Conservation (phyloP, 2,113 vertebrate genomes). For the Suncus etruscus region DNA sequence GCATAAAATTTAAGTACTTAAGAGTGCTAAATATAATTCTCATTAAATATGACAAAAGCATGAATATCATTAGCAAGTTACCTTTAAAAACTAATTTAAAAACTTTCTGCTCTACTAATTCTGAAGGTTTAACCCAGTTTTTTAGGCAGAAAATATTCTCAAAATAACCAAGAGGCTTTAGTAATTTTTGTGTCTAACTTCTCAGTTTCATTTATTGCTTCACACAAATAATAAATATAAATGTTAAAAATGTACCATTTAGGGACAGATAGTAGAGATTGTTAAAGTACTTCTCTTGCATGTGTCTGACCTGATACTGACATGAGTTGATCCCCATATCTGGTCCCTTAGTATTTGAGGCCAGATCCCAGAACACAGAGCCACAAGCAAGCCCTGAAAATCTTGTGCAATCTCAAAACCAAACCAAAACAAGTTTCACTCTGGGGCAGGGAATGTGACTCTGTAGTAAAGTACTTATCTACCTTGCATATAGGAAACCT, state of each 20-base stretch:
- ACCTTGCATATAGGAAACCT: too few species aligned
- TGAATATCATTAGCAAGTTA: constrained; percentile 42
- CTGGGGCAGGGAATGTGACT: too few species aligned
- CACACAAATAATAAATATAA: not conserved
- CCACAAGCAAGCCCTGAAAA: too few species aligned
- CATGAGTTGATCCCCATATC: too few species aligned
- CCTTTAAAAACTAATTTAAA: not conserved
- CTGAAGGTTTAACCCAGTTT: not conserved
- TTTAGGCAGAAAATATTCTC: not conserved
- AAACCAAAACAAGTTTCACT: too few species aligned
- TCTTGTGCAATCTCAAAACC: too few species aligned
- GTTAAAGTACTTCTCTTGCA: too few species aligned
- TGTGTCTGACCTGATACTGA: too few species aligned
- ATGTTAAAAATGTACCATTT: not conserved
- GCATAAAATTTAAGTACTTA: constrained; percentile 25
- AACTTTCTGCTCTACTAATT: not conserved
- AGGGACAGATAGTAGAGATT: too few species aligned
- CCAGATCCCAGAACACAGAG: too few species aligned
- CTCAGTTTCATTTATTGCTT: not conserved
- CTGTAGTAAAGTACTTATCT: too few species aligned
- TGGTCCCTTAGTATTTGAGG: too few species aligned
- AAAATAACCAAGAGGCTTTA: not conserved
- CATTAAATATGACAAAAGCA: constrained; percentile 19
- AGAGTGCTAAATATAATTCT: constrained; percentile 13
- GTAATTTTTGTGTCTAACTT: constrained; percentile 18